Evolutionary conservation across 2,113 vertebrate species (phyloP), one percentile per base, ranked within the genome.

Genomic region (Ibidorhyncha struthersii): DNA sequence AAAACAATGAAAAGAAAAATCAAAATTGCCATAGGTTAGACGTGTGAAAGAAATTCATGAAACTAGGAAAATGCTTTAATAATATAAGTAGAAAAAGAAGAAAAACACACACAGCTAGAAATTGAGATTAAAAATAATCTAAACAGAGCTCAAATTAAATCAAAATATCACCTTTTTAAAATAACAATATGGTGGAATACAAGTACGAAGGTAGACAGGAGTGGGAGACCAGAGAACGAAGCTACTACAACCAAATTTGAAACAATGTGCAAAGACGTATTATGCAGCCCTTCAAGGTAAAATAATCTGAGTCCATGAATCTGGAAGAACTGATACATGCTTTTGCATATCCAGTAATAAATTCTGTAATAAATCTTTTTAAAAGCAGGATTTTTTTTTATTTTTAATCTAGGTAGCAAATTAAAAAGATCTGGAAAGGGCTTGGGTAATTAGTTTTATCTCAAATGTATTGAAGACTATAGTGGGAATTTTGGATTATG

Each of bases 111-210:
- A n/a, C 7, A 41, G 19, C 9, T 61, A 58, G 11, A 80, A 86
- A 65, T 20, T 4, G 22, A 71, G 38, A 59, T 72, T 38, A 67
- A 88, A 59, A 23, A 34, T 7, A 55, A 40, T 19, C 14, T 59
- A 55, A 92, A 29, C 9, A 65, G 38, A 76, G 9, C 12, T 81
- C 34, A 65, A 80, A 56, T 50, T 40, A 66, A 87, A 82, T 58
- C 12, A 16, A 77, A 81, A 17, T 47, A 14, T 8, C 43, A 38
- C 4, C 3, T n/a, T 26, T 56, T 38, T 2, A 61, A 90, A 74
- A 10, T 34, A 76, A 29, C 0, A 0, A 9, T 36, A 29, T 62
- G 26, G 49, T 72, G 22, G 32, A 72, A 76, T 20, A 26, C 3
- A 66, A 71, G 14, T 40, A 19, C 27, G 56, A 47, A 45, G 6